Percentiles rank a stretch among this genome's conserved stretches.
Evolutionary conservation across 2,113 vertebrate genomes (phyloP).

Genomic region (Osmerus eperlanus): DNA sequence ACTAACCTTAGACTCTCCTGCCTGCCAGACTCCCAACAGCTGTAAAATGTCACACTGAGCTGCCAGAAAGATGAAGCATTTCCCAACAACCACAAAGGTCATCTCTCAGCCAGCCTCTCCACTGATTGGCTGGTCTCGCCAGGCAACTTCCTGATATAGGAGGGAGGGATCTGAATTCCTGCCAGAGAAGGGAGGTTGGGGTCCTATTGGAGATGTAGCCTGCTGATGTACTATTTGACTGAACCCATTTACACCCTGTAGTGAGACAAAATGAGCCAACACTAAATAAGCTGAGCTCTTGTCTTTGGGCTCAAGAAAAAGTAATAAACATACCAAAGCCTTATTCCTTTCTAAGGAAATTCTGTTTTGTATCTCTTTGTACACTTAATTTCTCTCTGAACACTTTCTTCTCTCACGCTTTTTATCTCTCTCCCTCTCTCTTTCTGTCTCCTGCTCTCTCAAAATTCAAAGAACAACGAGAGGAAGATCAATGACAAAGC

Average conservation of each 20-base stretch:
- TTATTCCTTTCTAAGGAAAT: too few relatives aligned
- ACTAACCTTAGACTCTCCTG: too few relatives aligned
- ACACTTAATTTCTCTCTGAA: background rate
- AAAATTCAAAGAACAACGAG: background rate
- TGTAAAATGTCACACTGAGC: slow-evolving; percentile 4
- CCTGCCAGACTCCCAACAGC: background rate
- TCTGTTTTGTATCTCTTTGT: background rate
- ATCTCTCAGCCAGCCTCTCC: slow-evolving; percentile 9
- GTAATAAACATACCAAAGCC: too few relatives aligned
- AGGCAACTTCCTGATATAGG: slow-evolving; percentile 39
- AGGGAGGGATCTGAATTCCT: background rate
- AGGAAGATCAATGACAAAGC: slow-evolving; percentile 1
- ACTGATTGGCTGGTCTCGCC: slow-evolving; percentile 37
- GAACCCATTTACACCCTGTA: too few relatives aligned
- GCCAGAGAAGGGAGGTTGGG: too few relatives aligned
- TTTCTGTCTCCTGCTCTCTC: background rate
- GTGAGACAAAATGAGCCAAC: background rate
- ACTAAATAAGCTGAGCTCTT: background rate
- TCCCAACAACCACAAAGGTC: slow-evolving; percentile 48
- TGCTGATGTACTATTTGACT: too few relatives aligned
- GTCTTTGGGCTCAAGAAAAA: too few relatives aligned
- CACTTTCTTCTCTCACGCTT: background rate
- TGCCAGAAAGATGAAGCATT: slow-evolving; percentile 25
- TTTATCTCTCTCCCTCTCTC: background rate
- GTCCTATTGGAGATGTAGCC: too few relatives aligned